Percentiles rank a stretch among this genome's conserved stretches.
Conservation (phyloP, 2,113 vertebrate genomes). For the Amia ocellicauda region DNA sequence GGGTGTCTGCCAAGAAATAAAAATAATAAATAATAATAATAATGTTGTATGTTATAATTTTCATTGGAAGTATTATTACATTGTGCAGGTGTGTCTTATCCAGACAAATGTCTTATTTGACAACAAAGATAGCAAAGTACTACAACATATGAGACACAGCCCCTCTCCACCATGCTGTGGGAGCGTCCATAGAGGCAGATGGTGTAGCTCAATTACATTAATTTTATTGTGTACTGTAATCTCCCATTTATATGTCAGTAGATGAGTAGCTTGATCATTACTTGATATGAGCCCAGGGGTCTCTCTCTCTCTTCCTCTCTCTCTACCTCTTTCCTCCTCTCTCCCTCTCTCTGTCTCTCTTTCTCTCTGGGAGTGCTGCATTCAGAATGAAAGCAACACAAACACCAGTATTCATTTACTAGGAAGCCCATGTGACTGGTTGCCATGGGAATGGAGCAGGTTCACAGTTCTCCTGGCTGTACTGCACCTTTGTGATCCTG, state of each 20-base stretch:
- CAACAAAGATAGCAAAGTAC: too few relatives aligned
- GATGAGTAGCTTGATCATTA: conserved; percentile 28
- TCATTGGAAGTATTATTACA: too few relatives aligned
- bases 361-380: conserved; percentile 23
- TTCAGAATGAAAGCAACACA: conserved; percentile 25
- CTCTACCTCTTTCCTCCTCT: too few relatives aligned
- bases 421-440: conserved; percentile 38
- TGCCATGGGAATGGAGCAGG: conserved; percentile 44
- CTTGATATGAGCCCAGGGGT: conserved; percentile 26
- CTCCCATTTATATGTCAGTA: neutral
- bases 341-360: too few relatives aligned
- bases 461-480: conserved; percentile 36
- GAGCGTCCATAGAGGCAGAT: neutral
- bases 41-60: too few relatives aligned
- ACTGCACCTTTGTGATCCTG: neutral
- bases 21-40: too few relatives aligned
- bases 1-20: too few relatives aligned
- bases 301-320: conserved; percentile 11
- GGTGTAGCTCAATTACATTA: neutral
- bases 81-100: too few relatives aligned
- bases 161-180: too few relatives aligned
- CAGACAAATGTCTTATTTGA: too few relatives aligned
- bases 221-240: neutral
- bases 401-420: conserved; percentile 37
- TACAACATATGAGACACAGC: too few relatives aligned